phyloP scores from a whole-genome alignment of 2,797 vertebrate genomes.

The Myoxocephalus aenaeus region DNA sequence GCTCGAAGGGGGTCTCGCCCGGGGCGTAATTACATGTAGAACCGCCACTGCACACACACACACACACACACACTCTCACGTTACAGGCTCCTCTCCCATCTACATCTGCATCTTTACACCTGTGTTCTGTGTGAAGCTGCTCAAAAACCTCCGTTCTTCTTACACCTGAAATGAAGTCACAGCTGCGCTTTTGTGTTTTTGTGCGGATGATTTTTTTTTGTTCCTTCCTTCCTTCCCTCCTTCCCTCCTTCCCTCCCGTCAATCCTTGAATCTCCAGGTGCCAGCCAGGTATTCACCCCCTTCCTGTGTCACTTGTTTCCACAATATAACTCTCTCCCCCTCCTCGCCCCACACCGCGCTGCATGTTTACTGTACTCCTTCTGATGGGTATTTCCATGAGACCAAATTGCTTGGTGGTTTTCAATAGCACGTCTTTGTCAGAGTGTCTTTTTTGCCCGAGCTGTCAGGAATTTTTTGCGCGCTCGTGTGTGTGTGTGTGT shows the following conservation, averaged over 20 bases:
- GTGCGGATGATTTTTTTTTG: neutral
- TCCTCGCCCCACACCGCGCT: slow-evolving; percentile 29
- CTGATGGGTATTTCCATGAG: slow-evolving; percentile 68
- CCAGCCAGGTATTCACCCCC: slow-evolving; percentile 35
- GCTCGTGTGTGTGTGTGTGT: neutral
- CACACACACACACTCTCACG: neutral
- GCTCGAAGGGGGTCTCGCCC: no score
- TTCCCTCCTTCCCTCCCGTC: slow-evolving; percentile 11
- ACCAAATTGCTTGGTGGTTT: slow-evolving; percentile 58
- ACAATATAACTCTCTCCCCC: slow-evolving; percentile 38
- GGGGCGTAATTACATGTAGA: no score
- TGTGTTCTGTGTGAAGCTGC: neutral
- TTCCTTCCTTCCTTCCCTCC: neutral
- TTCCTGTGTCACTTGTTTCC: slow-evolving; percentile 31
- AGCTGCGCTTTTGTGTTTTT: slow-evolving; percentile 27
- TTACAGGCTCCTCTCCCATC: neutral
- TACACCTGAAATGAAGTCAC: slow-evolving; percentile 10
- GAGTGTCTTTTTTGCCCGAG: slow-evolving; percentile 3
- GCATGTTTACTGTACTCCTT: slow-evolving; percentile 48
- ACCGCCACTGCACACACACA: no score
- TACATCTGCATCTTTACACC: neutral
- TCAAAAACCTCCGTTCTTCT: neutral
- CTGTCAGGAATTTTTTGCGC: no score
- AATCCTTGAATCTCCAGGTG: slow-evolving; percentile 42
- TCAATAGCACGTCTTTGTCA: slow-evolving; percentile 62